Evolutionary conservation across 2,888 invertebrate genomes (phyloP), one percentile per base, ranked within the genome.

Genomic region (Hyppa rectilinea): DNA sequence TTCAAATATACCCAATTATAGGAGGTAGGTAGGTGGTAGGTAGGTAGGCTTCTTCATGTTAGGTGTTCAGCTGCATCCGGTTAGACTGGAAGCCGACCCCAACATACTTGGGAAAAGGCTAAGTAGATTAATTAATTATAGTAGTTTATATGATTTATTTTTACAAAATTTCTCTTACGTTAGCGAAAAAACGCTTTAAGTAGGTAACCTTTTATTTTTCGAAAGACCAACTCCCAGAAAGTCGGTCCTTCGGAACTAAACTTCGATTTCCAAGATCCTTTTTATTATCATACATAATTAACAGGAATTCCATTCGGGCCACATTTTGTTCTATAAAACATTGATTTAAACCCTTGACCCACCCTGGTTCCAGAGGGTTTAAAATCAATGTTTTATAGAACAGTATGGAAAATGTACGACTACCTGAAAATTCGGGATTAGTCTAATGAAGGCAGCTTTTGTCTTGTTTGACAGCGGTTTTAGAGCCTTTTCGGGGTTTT

Each of bases 401-500:
- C 36, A 26, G 47, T 26, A 43, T 62, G 36, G 45, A 34, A 72
- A 60, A 67, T 61, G 36, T 63, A 26, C 49, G 50, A 55, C 47
- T 65, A 62, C 77, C 76, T 58, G 47, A 0, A 34, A 70, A 23
- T 43, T 20, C 34, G 38, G 20, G 20, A 26, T 60, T 14, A 12
- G 36, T n/a, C 65, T 75, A 75, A 75, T 62, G 71, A 71, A 65
- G 62, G 26, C 38, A 59, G 36, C 34, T 26, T 66, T 63, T 60
- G 58, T 68, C 26, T 63, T 50, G 47, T 75, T 76, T 70, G 53
- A 50, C 49, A 70, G 55, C 38, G 23, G 50, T 60, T 70, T 75
- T 10, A 1, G 26, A 40, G 14, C 26, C 29, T 38, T 60, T 66
- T 40, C 34, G 34, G 45, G 49, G 50, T 29, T 60, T 23, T 20